Conservation (phyloP, 2,888 invertebrate genomes). For the Stenotaenia linearis region DNA sequence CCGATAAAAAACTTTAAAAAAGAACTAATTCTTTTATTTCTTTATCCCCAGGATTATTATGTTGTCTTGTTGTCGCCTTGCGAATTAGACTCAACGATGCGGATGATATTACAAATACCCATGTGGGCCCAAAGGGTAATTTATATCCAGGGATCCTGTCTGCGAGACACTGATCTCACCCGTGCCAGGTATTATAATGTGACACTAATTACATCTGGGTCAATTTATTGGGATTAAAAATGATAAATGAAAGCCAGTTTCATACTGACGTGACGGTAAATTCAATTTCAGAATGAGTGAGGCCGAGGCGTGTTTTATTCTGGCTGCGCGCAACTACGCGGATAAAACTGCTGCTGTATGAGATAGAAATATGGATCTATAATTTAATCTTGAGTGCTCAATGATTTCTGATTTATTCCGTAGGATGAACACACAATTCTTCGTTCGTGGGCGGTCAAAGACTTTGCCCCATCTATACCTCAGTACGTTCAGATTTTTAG, state of each 20-base stretch:
- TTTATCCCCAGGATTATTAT: slow-evolving; percentile 69
- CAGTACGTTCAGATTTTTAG: slow-evolving; percentile 98
- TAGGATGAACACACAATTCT: slow-evolving; percentile 70
- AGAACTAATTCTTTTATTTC: no score
- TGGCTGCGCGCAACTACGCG: slow-evolving; percentile 91
- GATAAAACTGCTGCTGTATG: slow-evolving; percentile 90
- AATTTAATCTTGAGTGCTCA: not conserved
- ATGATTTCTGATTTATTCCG: slow-evolving; percentile 36
- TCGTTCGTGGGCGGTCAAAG: slow-evolving; percentile 96
- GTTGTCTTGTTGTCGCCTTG: slow-evolving; percentile 94
- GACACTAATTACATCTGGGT: slow-evolving; percentile 3
- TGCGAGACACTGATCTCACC: slow-evolving; percentile 91
- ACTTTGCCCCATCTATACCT: slow-evolving; percentile 91
- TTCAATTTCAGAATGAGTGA: slow-evolving; percentile 71
- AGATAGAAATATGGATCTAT: slow-evolving; percentile 32
- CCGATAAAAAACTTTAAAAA: no score
- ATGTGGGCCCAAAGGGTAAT: slow-evolving; percentile 97
- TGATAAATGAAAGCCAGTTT: not conserved
- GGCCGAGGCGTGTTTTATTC: slow-evolving; percentile 93
- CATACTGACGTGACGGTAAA: not conserved
- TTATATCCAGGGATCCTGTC: slow-evolving; percentile 92
- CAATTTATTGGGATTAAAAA: slow-evolving; percentile 21
- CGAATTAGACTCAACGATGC: slow-evolving; percentile 95
- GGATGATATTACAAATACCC: slow-evolving; percentile 91
- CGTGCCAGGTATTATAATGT: slow-evolving; percentile 58